Evolutionary conservation across 2,797 vertebrate species (phyloP), one percentile per base, ranked within the genome.

Genomic region (Holocentrus rufus): DNA sequence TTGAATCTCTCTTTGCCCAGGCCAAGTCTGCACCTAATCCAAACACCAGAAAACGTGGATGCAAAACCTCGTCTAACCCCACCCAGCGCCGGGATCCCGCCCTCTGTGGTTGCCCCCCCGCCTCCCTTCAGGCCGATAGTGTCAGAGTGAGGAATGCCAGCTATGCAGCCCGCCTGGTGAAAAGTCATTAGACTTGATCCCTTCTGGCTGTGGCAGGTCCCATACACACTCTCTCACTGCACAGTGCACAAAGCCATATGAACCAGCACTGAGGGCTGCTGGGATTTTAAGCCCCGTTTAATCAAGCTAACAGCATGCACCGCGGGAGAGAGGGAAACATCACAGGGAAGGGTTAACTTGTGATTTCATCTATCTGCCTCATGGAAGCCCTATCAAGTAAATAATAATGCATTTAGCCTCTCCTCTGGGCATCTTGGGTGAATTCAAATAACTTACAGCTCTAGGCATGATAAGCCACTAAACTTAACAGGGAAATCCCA

Each of bases 141-240:
- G 79, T 84, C 79, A 83, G 74, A 77, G 65, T 22, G 66, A 88
- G 84, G 91, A 94, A 93, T 93, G 84, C 66, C 75, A 90, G 82
- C 77, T 88, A 94, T 93, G 92, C 89, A 85, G 82, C 34, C 31
- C 11, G 82, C 80, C 85, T 83, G 85, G 88, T 88, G 76, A 88
- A 91, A 92, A 92, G 84, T 86, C 87, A 90, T 90, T 88, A 84
- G 76, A 84, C 77, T 76, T 76, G 68, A 87, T 81, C 76, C 85
- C 82, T 78, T 80, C 78, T 69, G 85, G 88, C 84, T 79, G 76
- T 55, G 79, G 80, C 80, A 83, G 82, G 83, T 88, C 80, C 49
- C 77, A 60, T 85, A 81, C 81, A 63, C 85, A 84, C 42, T 22
- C 46, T 14, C 55, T 47, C 52, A 44, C 66, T 50, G 66, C 60